Evolutionary conservation across 2,888 invertebrate genomes (phyloP), one percentile per base, ranked within the genome.

Genomic region (Hylaea fasciaria): DNA sequence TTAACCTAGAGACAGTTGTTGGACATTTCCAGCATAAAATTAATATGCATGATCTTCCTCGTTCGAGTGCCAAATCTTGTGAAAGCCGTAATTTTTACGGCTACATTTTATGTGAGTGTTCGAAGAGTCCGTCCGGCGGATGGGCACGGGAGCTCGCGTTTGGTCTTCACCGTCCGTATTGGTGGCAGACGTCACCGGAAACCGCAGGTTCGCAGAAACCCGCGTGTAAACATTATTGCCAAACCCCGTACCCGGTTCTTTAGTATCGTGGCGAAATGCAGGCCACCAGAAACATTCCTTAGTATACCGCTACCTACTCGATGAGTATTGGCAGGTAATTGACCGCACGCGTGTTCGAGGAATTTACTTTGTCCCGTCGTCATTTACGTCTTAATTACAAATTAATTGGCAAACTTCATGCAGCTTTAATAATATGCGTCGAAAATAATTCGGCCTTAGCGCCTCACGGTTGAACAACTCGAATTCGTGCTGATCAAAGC

Each of bases 131-230:
- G 68, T 76, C 72, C 74, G 74, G 67, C 70, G 78, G 76, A 76
- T 72, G 69, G 41, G 53, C 60, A 68, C 59, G 57, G 46, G 59
- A 62, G 65, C 56, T 62, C 50, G 64, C 57, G 59, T 65, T 49
- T 51, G 54, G 40, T 64, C 43, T 56, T 48, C 39, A 43, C 28
- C 43, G 29, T 32, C 39, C 39, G 41, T 41, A 45, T 28, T 12
- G 44, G 28, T 29, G 41, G 68, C 72, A 70, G 68, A 65, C 75
- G 76, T 5, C 32, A 10, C 80, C 81, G 84, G 85, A 87, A 86
- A 85, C 85, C 85, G 59, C 84, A 81, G 74, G 73, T 85, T 85
- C 83, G 82, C 82, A 85, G 83, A 86, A 86, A 80, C 81, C 69
- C 66, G 67, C 70, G 71, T 76, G 71, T 85, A 85, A 85, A 86